These are phyloP conservation scores for Drosophila saltans DNA, from an alignment of 1,140 invertebrate genomes.

Conservation along the genomic window DNA sequence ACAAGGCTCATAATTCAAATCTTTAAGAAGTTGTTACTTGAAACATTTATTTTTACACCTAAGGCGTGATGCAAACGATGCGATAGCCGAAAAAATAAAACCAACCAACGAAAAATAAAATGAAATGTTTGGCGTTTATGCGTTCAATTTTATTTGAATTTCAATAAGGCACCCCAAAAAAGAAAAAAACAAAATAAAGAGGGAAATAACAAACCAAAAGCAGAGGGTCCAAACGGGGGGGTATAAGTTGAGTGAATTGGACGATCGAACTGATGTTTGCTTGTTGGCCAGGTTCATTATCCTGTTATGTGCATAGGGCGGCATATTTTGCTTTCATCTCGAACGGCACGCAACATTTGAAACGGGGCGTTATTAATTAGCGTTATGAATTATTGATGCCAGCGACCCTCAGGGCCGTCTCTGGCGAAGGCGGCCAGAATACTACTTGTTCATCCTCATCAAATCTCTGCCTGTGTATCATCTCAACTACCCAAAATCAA, in stretches of 20 bases:
- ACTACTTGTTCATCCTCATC: slow-evolving; percentile 25
- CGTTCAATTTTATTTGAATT: slow-evolving; percentile 73
- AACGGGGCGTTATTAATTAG: slow-evolving; percentile 81
- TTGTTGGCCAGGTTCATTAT: slow-evolving; percentile 60
- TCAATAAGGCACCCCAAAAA: slow-evolving; percentile 60
- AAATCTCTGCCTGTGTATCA: neutral
- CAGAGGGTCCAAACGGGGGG: too few relatives aligned
- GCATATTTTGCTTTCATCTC: slow-evolving; percentile 69
- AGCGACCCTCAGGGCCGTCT: slow-evolving; percentile 14
- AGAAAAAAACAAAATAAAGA: neutral
- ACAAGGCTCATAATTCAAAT: slow-evolving; percentile 65
- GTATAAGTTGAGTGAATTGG: neutral
- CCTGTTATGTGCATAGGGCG: slow-evolving; percentile 68
- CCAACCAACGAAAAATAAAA: slow-evolving; percentile 30
- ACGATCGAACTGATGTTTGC: neutral
- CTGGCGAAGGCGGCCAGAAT: slow-evolving; percentile 10
- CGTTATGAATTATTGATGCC: slow-evolving; percentile 80
- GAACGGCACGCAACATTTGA: slow-evolving; percentile 62
- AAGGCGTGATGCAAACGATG: slow-evolving; percentile 59
- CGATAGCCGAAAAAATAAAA: slow-evolving; percentile 35
- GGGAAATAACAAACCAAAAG: neutral
- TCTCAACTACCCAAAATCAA: neutral
- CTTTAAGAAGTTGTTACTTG: slow-evolving; percentile 81
- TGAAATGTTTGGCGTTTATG: slow-evolving; percentile 11
- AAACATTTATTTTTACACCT: slow-evolving; percentile 82